phyloP scores from a whole-genome alignment of 1,140 invertebrate genomes.

The Drosophila suzukii region DNA sequence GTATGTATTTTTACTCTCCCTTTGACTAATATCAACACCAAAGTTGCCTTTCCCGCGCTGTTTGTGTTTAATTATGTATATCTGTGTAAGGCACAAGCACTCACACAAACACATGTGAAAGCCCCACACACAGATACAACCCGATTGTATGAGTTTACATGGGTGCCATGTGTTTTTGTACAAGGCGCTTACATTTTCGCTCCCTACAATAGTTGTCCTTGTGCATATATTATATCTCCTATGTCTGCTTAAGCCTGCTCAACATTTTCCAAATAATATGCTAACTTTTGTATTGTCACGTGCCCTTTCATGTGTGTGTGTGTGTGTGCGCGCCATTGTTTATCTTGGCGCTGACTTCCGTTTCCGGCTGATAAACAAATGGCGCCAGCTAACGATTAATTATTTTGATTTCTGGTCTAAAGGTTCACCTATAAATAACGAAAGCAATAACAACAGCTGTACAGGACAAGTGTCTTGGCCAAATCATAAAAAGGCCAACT shows the following conservation, averaged over 20 bases:
- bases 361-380: constrained; percentile 79
- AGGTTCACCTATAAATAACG: constrained; percentile 17
- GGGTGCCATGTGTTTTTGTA: constrained; percentile 55
- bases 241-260: constrained; percentile 37
- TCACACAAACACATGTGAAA: background rate
- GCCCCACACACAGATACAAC: background rate
- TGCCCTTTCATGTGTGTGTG: constrained; percentile 12
- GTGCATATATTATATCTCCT: background rate
- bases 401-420: constrained; percentile 66
- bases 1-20: constrained; percentile 38
- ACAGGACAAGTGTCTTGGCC: constrained; percentile 31
- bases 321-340: constrained; percentile 55
- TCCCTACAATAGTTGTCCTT: constrained; percentile 22
- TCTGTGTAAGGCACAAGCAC: constrained; percentile 14
- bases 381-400: constrained; percentile 76
- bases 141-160: constrained; percentile 44
- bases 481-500: constrained; percentile 22
- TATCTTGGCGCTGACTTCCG: constrained; percentile 71
- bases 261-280: constrained; percentile 65
- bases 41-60: constrained; percentile 37
- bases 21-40: constrained; percentile 45
- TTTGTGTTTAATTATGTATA: constrained; percentile 77
- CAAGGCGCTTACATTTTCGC: constrained; percentile 58
- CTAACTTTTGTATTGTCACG: constrained; percentile 48
- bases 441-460: background rate